phyloP scores from a whole-genome alignment of 2,797 vertebrate species.

The Rhinichthys osculus region DNA sequence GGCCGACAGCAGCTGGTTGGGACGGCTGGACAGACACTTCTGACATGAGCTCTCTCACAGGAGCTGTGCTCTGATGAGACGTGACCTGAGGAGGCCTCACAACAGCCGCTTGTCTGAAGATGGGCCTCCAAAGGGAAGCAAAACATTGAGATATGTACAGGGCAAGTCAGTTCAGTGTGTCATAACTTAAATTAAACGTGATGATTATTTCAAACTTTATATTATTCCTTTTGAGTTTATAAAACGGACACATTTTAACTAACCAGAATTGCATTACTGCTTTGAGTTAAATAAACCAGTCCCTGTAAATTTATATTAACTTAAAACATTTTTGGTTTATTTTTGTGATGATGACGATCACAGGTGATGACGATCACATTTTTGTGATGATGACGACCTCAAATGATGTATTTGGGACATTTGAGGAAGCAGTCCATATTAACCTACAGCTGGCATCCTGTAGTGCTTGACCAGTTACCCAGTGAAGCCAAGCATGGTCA shows the following conservation, averaged over 20 bases:
- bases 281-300: too few relatives aligned
- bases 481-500: too few relatives aligned
- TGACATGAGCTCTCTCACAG: constrained; percentile 64
- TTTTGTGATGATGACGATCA: too few relatives aligned
- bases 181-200: background rate
- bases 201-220: too few relatives aligned
- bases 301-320: too few relatives aligned
- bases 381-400: too few relatives aligned
- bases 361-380: too few relatives aligned
- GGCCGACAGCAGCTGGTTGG: background rate
- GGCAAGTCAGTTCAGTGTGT: background rate
- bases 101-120: background rate
- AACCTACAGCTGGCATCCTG: background rate
- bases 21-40: constrained; percentile 64
- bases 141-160: background rate
- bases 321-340: too few relatives aligned
- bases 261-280: too few relatives aligned
- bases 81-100: constrained; percentile 16
- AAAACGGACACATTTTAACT: too few relatives aligned
- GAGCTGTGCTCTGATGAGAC: background rate
- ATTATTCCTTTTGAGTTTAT: background rate
- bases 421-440: background rate
- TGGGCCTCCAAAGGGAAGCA: background rate
- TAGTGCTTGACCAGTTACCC: too few relatives aligned
- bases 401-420: background rate